Conservation (phyloP, 2,797 vertebrate genomes). For the Epinephelus awoara region DNA sequence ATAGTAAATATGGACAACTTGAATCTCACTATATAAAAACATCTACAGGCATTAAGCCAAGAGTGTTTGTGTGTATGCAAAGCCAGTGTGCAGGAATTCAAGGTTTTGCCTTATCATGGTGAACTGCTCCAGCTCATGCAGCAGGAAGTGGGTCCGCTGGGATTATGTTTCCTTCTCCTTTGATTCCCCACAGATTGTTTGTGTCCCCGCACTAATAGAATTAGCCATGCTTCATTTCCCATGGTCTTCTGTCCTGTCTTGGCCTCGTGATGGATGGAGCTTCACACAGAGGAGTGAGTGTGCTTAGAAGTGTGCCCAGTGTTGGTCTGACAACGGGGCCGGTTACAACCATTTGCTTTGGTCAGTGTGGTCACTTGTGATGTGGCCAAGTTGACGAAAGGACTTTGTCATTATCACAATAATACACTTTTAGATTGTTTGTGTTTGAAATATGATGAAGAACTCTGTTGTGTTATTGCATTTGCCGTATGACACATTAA, state of each 20-base stretch:
- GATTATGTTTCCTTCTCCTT: constrained; percentile 76
- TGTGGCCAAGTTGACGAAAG: constrained; percentile 41
- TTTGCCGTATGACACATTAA: not conserved
- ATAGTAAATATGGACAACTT: constrained; percentile 32
- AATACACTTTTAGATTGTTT: not conserved
- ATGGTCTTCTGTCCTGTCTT: constrained; percentile 78
- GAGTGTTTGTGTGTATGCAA: constrained; percentile 36
- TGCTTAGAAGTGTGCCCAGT: constrained; percentile 74
- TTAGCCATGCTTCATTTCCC: constrained; percentile 87
- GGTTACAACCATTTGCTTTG: constrained; percentile 68
- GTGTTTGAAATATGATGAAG: not conserved
- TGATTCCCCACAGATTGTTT: constrained; percentile 85
- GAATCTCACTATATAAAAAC: constrained; percentile 17
- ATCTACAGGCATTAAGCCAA: not conserved
- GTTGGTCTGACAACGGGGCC: constrained; percentile 63
- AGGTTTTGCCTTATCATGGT: constrained; percentile 81
- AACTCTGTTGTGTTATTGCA: not conserved
- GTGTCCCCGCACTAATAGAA: constrained; percentile 85
- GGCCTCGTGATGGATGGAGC: constrained; percentile 76
- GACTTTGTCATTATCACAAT: not conserved
- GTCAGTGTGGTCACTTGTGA: constrained; percentile 53
- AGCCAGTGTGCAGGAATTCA: constrained; percentile 76
- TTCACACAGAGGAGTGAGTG: constrained; percentile 68
- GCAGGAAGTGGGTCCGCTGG: constrained; percentile 81
- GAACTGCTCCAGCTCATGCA: constrained; percentile 84